A percentile compares a stretch with the other conserved stretches of the same genome.
phyloP scores from a whole-genome alignment of 2,113 vertebrate species.

The Tympanuchus pallidicinctus region DNA sequence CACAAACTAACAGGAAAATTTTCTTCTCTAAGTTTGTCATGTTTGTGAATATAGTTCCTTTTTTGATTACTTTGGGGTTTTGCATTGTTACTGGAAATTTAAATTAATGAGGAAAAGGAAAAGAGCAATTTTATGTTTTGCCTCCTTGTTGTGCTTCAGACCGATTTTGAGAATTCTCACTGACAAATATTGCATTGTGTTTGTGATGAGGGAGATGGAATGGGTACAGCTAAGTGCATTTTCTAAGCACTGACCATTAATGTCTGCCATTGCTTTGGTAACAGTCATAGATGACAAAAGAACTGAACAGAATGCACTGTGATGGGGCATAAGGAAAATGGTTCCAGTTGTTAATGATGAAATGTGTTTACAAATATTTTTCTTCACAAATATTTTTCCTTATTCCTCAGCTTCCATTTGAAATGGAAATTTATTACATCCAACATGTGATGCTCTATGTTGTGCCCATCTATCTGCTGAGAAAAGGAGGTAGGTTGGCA shows the following conservation, averaged over 20 bases:
- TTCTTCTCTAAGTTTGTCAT: background rate
- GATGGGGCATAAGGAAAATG: background rate
- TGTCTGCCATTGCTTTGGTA: background rate
- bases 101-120: background rate
- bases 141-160: background rate
- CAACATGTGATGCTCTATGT: constrained; percentile 97
- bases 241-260: background rate
- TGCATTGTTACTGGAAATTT: background rate
- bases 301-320: background rate
- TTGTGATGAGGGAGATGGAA: background rate
- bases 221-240: background rate
- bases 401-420: constrained; percentile 91
- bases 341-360: background rate
- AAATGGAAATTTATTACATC: constrained; percentile 97
- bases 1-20: background rate
- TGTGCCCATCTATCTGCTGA: constrained; percentile 94
- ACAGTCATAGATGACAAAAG: background rate
- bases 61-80: background rate
- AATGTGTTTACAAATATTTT: constrained; percentile 39
- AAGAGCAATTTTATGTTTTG: background rate
- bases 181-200: background rate
- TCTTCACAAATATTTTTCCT: constrained; percentile 40
- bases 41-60: background rate
- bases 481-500: constrained; percentile 91
- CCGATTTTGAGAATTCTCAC: background rate